Percentiles rank a stretch among this genome's conserved stretches.
Conservation (phyloP, 2,113 vertebrate species). For the Pholis gunnellus region DNA sequence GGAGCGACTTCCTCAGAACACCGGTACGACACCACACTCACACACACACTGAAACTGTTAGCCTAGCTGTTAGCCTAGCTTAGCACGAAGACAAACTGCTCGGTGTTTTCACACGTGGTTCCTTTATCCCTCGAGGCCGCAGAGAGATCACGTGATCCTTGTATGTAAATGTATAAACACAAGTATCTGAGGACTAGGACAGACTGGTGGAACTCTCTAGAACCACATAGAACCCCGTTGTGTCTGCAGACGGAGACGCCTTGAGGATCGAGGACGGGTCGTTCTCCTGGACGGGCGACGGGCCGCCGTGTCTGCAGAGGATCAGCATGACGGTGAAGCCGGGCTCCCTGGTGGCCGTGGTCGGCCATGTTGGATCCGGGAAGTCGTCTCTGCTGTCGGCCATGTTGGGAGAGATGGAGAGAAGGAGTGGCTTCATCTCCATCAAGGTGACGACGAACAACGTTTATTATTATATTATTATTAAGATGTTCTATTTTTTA, state of each 20-base stretch:
- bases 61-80: background rate
- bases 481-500: too few species aligned
- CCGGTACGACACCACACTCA: slow-evolving; percentile 52
- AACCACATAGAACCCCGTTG: background rate
- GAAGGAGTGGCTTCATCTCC: slow-evolving; percentile 75
- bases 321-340: slow-evolving; percentile 78
- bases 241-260: slow-evolving; percentile 58
- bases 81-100: background rate
- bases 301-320: slow-evolving; percentile 84
- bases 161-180: background rate
- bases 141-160: too few species aligned
- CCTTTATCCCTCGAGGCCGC: too few species aligned
- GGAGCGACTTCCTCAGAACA: slow-evolving; percentile 47
- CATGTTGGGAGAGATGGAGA: slow-evolving; percentile 95
- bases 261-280: slow-evolving; percentile 84
- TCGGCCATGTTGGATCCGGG: slow-evolving; percentile 95
- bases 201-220: background rate
- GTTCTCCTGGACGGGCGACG: slow-evolving; percentile 87
- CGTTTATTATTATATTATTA: too few species aligned
- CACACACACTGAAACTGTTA: background rate
- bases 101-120: too few species aligned
- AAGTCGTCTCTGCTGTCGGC: slow-evolving; percentile 95
- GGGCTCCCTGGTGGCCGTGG: slow-evolving; percentile 91
- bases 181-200: background rate
- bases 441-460: slow-evolving; percentile 72